Base-by-base conservation (phyloP, 2,888 invertebrate species). In the Keiferia lycopersicella region DNA sequence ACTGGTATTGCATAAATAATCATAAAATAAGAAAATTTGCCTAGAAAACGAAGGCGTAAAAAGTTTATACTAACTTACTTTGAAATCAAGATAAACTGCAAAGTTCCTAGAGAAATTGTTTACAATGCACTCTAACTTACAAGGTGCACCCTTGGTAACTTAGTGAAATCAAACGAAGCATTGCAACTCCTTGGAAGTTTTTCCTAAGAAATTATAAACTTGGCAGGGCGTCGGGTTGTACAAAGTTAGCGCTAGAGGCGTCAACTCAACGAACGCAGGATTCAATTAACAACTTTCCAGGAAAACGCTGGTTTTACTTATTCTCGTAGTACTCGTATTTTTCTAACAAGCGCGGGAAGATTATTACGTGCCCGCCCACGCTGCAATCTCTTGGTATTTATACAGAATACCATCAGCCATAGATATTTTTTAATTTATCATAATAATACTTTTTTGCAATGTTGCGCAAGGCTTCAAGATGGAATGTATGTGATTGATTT, bases 231-330 rank as follows among this genome's bases (percentile, higher is more conserved):
- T n/a, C n/a, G 45, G 11, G 45, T n/a, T 45, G n/a, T 1, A 41
- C n/a, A 45, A 45, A 45, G n/a, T 45, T n/a, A 45, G 34, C 45
- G 45, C 45, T 45, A 16, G n/a, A 45, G n/a, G 45, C 45, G n/a
- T 45, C 45, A 45, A 41, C 41, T n/a, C 41, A n/a, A n/a, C n/a
- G n/a, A n/a, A 12, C 12, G 12, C n/a, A 41, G 41, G 41, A n/a
- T n/a, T 41, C 1, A 41, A 45, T 16, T 16, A 16, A 45, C 45
- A 45, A 45, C 45, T 45, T 16, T 3, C 16, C 4, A 45, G 0
- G 45, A n/a, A 45, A 45, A 34, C 8, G 34, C 34, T 4, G 8
- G 34, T 34, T 7, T 34, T 34, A 34, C 8, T 34, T 34, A 10
- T 34, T 34, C 34, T 8, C 8, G 10, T 34, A 7, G 3, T 34